Base-by-base conservation (phyloP, 2,113 vertebrate genomes). In the Toxostoma redivivum region DNA sequence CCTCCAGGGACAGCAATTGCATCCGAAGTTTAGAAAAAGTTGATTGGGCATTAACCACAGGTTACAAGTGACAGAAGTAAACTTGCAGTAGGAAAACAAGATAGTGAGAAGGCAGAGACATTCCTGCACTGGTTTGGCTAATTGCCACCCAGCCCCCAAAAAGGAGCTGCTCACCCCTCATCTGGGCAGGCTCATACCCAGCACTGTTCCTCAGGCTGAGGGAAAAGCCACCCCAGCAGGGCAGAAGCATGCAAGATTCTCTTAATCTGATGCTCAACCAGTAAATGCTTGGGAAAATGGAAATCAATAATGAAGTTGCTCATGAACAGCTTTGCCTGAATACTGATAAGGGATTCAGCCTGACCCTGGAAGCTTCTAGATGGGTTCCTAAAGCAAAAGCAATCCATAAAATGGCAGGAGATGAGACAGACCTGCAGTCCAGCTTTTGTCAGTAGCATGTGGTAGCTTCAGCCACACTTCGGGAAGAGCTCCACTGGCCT, bases 81-180 rank as follows among this genome's bases (percentile, higher is more conserved):
- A 42, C 5, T 37, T 73, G n/a, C 37, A 64, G 19, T 12, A 23
- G 40, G 40, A 77, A 62, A 3, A 60, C 11, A 82, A 80, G 30
- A 31, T 1, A 10, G 16, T 18, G 35, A 81, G 42, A 85, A 74
- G 20, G 10, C 5, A 81, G 8, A 84, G 6, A 71, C 11, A 11
- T 40, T 61, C 6, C 50, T 51, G 15, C 8, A 16, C 7, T 74
- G 23, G 4, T 66, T 24, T 62, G 51, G 24, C 22, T 62, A 22
- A 38, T 73, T 70, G 27, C 57, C 40, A 18, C 15, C 50, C 76
- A 64, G 31, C 3, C 19, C 30, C 28, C 31, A 18, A 62, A 85
- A 79, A 65, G 11, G 31, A 77, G 44, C 19, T 0, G 0, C 27
- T 69, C 27, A 19, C 1, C 2, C 57, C 15, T n/a, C 3, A 7